phyloP scores from a whole-genome alignment of 2,797 vertebrate genomes.

The Sebastes matsubarae region DNA sequence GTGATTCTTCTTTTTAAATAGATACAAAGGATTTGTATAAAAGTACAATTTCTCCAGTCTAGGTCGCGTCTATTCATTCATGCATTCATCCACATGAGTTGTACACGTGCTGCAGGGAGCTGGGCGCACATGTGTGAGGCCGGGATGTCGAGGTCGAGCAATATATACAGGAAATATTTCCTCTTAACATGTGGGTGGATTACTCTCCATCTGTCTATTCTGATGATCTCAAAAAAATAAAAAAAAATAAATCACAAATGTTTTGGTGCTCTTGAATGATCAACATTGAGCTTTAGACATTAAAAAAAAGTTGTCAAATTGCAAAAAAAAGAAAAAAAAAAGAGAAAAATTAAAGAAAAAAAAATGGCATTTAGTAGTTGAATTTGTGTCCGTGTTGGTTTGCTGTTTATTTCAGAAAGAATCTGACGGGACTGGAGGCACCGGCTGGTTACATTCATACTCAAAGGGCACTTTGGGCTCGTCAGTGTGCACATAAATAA shows the following conservation, averaged over 20 bases:
- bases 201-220: conserved; percentile 11
- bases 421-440: conserved; percentile 43
- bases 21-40: conserved; percentile 90
- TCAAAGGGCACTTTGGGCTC: conserved; percentile 71
- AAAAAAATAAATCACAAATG: neutral
- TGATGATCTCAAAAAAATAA: neutral
- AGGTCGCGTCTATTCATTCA: conserved; percentile 37
- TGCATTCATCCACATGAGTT: conserved; percentile 13
- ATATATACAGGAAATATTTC: conserved; percentile 54
- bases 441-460: conserved; percentile 67
- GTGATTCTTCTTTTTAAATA: conserved; percentile 87
- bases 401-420: conserved; percentile 7
- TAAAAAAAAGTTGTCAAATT: conserved; percentile 29
- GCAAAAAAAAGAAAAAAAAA: neutral
- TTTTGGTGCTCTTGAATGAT: conserved; percentile 61
- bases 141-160: conserved; percentile 24
- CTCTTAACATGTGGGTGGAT: conserved; percentile 37
- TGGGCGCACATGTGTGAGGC: neutral
- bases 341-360: neutral
- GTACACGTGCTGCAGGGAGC: conserved; percentile 9
- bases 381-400: conserved; percentile 6
- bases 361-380: conserved; percentile 27
- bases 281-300: conserved; percentile 55
- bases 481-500: conserved; percentile 8
- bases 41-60: conserved; percentile 86